Evolutionary conservation across 2,113 vertebrate genomes (phyloP).

Genomic region (Pseudonaja textilis): DNA sequence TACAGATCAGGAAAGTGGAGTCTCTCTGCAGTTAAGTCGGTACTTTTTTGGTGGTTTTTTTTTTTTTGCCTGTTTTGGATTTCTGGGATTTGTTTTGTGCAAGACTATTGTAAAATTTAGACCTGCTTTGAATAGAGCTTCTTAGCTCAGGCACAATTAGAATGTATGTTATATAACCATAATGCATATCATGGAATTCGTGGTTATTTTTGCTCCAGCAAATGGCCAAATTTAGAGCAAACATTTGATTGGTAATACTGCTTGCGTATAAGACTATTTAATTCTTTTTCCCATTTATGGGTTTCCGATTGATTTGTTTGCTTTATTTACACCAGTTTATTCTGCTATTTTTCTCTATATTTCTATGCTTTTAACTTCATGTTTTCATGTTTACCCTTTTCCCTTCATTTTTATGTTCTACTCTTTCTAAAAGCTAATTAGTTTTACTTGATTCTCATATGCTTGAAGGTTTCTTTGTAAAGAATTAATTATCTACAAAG

Average conservation of each 20-base stretch:
- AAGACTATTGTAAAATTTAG: background rate
- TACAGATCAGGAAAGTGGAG: background rate
- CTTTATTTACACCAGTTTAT: background rate
- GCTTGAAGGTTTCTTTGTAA: background rate
- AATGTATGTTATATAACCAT: conserved; percentile 11
- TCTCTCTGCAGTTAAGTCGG: background rate
- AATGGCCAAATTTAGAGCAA: conserved; percentile 7
- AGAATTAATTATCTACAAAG: background rate
- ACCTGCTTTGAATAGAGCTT: background rate
- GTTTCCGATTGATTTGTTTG: background rate
- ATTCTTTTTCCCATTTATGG: background rate
- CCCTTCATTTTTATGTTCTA: background rate
- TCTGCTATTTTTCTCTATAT: background rate
- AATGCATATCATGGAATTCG: conserved; percentile 1
- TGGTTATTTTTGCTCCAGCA: conserved; percentile 17
- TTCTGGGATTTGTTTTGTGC: background rate
- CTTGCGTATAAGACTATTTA: conserved; percentile 1
- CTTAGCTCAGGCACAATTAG: background rate
- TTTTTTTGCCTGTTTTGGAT: background rate
- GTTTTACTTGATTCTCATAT: background rate
- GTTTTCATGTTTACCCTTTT: background rate
- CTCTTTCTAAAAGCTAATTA: background rate
- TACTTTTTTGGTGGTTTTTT: background rate
- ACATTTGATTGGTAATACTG: conserved; percentile 12
- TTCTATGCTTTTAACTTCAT: background rate